A percentile compares a stretch with the other conserved stretches of the same genome.
phyloP scores from a whole-genome alignment of 2,113 vertebrate genomes.

The Percopsis transmontana region DNA sequence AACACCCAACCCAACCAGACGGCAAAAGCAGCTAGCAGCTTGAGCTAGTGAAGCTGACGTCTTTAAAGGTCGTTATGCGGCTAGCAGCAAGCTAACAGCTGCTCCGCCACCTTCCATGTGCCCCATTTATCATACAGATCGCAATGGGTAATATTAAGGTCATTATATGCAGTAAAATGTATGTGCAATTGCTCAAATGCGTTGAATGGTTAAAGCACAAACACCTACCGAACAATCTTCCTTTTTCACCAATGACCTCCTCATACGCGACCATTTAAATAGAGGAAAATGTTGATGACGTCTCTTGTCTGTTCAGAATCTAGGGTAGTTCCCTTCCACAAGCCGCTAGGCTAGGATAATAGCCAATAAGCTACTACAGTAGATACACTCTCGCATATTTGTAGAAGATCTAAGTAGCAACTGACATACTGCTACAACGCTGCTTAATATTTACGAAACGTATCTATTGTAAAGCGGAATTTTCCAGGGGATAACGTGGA shows the following conservation, averaged over 20 bases:
- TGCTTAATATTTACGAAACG: slow-evolving; percentile 6
- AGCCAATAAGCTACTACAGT: slow-evolving; percentile 48
- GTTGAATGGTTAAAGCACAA: slow-evolving; percentile 8
- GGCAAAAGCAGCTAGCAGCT: slow-evolving; percentile 43
- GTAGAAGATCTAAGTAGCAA: slow-evolving; percentile 34
- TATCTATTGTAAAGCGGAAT: slow-evolving; percentile 19
- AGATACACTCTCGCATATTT: slow-evolving; percentile 46
- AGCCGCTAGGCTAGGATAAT: slow-evolving; percentile 70
- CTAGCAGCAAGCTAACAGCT: slow-evolving; percentile 77
- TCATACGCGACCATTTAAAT: slow-evolving; percentile 85
- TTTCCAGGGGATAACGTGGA: slow-evolving; percentile 29
- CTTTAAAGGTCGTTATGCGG: slow-evolving; percentile 71
- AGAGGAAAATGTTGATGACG: slow-evolving; percentile 83
- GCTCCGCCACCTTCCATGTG: slow-evolving; percentile 68
- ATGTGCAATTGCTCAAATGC: slow-evolving; percentile 8
- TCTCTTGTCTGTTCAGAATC: slow-evolving; percentile 75
- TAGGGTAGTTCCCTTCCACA: slow-evolving; percentile 69
- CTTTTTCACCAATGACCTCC: slow-evolving; percentile 72
- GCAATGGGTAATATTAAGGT: slow-evolving; percentile 42
- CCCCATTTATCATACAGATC: slow-evolving; percentile 58
- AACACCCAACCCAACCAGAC: slow-evolving; percentile 52
- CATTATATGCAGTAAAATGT: slow-evolving; percentile 17
- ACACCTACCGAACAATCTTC: slow-evolving; percentile 73
- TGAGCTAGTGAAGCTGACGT: slow-evolving; percentile 57
- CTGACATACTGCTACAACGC: slow-evolving; percentile 17